Evolutionary conservation across 2,888 invertebrate species (phyloP), one percentile per base, ranked within the genome.

Genomic region (Eremobia ochroleuca): DNA sequence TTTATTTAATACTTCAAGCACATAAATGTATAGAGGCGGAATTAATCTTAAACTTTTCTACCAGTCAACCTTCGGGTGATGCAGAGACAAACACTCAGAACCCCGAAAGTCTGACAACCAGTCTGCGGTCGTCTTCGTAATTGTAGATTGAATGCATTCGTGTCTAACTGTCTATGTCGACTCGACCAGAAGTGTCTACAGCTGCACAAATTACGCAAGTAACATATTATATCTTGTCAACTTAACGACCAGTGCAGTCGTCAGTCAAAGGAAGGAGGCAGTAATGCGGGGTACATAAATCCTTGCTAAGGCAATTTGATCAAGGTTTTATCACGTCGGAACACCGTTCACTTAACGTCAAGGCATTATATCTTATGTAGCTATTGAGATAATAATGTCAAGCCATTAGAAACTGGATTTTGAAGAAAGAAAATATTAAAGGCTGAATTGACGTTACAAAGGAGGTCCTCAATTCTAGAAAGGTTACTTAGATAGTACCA

Each of bases 281-380:
- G 46, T 74, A 34, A 46, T 49, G 67, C 21, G 46, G 34, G 43
- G 34, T 31, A 46, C 40, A 58, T 72, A 75, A 37, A 77, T 70
- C 77, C 72, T 71, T 61, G 70, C 64, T 64, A 68, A 74, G 73
- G 25, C 67, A 64, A 83, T 79, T 65, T 74, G 49, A 74, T 74
- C 83, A 83, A 82, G 82, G 82, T 58, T 31, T 40, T 34, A 28
- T 9, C 18, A 25, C 31, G 67, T 52, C 25, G 52, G 59, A 55
- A 18, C 37, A 61, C 83, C 82, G n/a, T 72, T 82, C 82, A 82
- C 83, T 72, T 65, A 1, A n/a, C 13, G 31, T 0, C 58, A 31
- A 37, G 11, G 15, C 11, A 55, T 61, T 66, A 55, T 25, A 76
- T 66, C 66, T 37, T 66, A 81, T 66, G 34, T 25, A 37, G n/a